Evolutionary conservation across 1,140 invertebrate genomes (phyloP).

Genomic region (Eriocheir sinensis): DNA sequence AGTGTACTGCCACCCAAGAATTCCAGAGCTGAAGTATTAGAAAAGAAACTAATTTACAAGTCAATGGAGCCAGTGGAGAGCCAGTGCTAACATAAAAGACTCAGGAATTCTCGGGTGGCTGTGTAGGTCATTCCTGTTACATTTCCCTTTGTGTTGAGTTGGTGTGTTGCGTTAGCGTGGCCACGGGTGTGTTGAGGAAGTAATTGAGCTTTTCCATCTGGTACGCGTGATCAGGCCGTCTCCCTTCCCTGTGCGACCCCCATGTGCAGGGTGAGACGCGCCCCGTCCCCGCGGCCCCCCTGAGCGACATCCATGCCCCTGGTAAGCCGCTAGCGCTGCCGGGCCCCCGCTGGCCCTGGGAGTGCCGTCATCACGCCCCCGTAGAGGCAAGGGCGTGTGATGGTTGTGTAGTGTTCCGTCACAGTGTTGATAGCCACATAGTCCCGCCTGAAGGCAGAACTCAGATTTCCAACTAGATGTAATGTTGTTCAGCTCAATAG

Average conservation of each 20-base stretch:
- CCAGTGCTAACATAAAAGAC: too few relatives aligned
- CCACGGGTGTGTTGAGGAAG: background rate
- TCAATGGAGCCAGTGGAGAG: background rate
- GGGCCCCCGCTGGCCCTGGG: background rate
- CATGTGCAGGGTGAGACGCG: background rate
- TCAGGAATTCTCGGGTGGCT: background rate
- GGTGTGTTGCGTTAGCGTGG: background rate
- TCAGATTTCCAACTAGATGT: background rate
- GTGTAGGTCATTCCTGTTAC: background rate
- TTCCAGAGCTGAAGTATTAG: background rate
- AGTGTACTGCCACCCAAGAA: background rate
- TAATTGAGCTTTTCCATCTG: conserved; percentile 1
- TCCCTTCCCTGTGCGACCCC: background rate
- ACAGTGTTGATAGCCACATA: background rate
- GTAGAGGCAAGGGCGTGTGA: too few relatives aligned
- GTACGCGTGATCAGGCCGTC: background rate
- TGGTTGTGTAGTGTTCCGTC: background rate
- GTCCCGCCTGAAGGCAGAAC: background rate
- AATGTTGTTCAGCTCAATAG: background rate
- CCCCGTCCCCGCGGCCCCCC: background rate
- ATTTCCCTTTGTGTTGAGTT: background rate
- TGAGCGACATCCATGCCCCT: background rate
- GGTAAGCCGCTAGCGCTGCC: background rate
- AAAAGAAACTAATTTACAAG: background rate
- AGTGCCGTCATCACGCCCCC: background rate